Conservation (phyloP, 2,113 vertebrate genomes). For the Podarcis muralis region DNA sequence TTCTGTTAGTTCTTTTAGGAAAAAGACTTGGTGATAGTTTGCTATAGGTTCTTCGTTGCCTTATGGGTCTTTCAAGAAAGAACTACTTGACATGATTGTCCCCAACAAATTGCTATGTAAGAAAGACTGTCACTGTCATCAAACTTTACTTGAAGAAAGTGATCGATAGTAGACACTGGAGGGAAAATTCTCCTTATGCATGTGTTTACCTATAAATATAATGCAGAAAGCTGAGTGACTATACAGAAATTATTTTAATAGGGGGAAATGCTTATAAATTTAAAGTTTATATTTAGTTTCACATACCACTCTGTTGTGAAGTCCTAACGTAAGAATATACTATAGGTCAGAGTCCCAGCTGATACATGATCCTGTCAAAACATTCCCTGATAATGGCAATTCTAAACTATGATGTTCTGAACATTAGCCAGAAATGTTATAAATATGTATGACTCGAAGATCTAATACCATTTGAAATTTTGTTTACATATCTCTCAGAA, state of each 20-base stretch:
- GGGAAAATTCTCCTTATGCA: background rate
- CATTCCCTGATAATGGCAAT: conserved; percentile 1
- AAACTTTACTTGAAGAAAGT: background rate
- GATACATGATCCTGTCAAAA: background rate
- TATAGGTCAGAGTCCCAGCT: background rate
- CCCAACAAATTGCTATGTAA: background rate
- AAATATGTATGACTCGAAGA: conserved; percentile 11
- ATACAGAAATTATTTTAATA: background rate
- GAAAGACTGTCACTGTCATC: background rate
- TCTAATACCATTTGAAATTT: conserved; percentile 10
- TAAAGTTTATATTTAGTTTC: too few species aligned
- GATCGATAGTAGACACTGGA: background rate
- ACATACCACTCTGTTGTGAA: background rate
- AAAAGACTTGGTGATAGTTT: background rate
- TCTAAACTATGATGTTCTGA: background rate
- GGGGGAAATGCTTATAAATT: background rate
- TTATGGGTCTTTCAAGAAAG: background rate
- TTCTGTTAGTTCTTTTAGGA: background rate
- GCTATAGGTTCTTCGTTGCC: too few species aligned
- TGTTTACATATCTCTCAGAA: conserved; percentile 10
- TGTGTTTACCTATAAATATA: background rate
- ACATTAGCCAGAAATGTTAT: conserved; percentile 4
- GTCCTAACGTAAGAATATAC: background rate
- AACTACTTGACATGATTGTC: background rate
- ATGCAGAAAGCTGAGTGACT: background rate